A percentile compares a stretch with the other conserved stretches of the same genome.
phyloP scores from a whole-genome alignment of 2,797 vertebrate genomes.

The Coreius guichenoti region DNA sequence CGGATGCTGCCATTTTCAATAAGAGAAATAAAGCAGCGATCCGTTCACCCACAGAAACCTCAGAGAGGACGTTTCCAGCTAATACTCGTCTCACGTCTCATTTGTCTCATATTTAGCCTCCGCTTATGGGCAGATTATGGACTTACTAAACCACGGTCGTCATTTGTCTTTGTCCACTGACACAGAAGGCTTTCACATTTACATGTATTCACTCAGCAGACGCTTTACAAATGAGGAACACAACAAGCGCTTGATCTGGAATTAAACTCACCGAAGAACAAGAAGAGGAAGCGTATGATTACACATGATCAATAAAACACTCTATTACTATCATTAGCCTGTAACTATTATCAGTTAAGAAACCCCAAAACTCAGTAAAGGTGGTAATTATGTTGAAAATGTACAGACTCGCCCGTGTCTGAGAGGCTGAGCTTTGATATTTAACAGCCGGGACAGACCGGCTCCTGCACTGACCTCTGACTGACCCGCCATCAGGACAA shows the following conservation, averaged over 20 bases:
- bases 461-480: conserved; percentile 51
- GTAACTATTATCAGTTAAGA: neutral
- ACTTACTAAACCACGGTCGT: conserved; percentile 42
- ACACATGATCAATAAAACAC: neutral
- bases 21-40: conserved; percentile 59
- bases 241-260: neutral
- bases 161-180: conserved; percentile 24
- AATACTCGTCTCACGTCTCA: conserved; percentile 57
- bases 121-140: conserved; percentile 52
- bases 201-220: neutral
- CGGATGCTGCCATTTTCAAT: conserved; percentile 61
- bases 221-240: neutral
- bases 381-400: neutral
- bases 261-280: neutral
- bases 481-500: conserved; percentile 50
- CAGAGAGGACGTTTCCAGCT: conserved; percentile 60
- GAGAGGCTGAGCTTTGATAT: conserved; percentile 54
- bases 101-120: conserved; percentile 9
- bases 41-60: conserved; percentile 62
- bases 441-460: conserved; percentile 52
- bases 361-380: neutral
- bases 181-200: neutral
- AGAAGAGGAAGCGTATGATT: neutral
- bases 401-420: conserved; percentile 23
- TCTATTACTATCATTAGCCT: neutral